Percentiles rank a stretch among this genome's conserved stretches.
phyloP scores from a whole-genome alignment of 2,888 invertebrate genomes.

The Hanleya hanleyi region DNA sequence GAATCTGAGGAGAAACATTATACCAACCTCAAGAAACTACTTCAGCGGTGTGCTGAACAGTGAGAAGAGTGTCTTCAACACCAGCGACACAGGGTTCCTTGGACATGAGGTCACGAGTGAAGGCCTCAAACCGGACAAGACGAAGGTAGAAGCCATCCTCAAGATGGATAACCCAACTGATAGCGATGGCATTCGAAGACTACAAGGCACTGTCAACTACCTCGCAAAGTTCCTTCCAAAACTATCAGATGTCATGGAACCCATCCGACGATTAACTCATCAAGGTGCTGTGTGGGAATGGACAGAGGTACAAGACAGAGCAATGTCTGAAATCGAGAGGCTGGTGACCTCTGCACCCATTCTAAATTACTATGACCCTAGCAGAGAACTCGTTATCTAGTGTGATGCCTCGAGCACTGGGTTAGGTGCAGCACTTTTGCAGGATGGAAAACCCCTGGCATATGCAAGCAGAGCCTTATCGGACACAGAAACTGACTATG shows the following conservation, averaged over 20 bases:
- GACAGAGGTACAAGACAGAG: background rate
- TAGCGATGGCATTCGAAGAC: background rate
- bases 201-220: constrained; percentile 16
- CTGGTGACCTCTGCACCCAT: background rate
- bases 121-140: background rate
- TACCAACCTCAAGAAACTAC: too few relatives aligned
- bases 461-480: constrained; percentile 21
- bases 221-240: constrained; percentile 16
- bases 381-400: background rate
- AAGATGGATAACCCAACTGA: background rate
- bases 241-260: constrained; percentile 3
- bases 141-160: constrained; percentile 11
- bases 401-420: constrained; percentile 14
- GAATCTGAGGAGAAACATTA: too few relatives aligned
- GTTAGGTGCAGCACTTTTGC: constrained; percentile 12
- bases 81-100: background rate
- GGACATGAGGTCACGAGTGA: background rate
- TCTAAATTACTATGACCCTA: background rate
- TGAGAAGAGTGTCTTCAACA: too few relatives aligned
- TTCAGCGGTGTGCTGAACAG: too few relatives aligned
- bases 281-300: constrained; percentile 1
- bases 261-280: background rate
- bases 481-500: constrained; percentile 20
- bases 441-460: constrained; percentile 17
- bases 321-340: background rate